phyloP scores from a whole-genome alignment of 2,113 vertebrate genomes.

The Gadus chalcogrammus region DNA sequence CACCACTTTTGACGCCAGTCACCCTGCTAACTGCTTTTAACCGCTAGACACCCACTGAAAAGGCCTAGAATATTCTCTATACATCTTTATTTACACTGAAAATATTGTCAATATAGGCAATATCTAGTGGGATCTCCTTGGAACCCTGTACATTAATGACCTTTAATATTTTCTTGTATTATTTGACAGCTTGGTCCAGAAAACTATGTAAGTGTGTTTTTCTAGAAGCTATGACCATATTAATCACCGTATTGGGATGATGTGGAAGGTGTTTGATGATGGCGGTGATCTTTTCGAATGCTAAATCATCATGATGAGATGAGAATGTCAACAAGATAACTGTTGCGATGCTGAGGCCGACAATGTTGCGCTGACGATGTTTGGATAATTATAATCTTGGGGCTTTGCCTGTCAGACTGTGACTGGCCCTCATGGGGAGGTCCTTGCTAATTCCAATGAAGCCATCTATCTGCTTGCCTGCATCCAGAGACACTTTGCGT shows the following conservation, averaged over 20 bases:
- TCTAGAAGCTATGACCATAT: not conserved
- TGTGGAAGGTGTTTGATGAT: not conserved
- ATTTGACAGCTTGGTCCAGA: conserved; percentile 17
- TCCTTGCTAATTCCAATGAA: not conserved
- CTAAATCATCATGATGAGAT: not conserved
- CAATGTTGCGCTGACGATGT: not conserved
- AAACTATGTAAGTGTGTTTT: conserved; percentile 13
- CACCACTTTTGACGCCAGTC: no score
- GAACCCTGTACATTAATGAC: not conserved
- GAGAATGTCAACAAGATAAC: not conserved
- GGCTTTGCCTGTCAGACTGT: not conserved
- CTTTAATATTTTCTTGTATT: conserved; percentile 8
- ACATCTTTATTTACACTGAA: no score
- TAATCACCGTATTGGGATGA: not conserved
- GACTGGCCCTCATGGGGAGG: not conserved
- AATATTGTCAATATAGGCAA: no score
- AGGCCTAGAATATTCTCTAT: no score
- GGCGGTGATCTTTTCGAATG: not conserved
- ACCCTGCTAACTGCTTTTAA: no score
- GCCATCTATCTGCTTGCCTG: not conserved
- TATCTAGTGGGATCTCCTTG: no score
- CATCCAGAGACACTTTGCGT: no score
- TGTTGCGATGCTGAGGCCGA: not conserved
- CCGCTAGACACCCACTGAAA: no score
- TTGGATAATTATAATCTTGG: not conserved